Evolutionary conservation across 2,797 vertebrate genomes (phyloP).

Genomic region (Fratercula arctica): DNA sequence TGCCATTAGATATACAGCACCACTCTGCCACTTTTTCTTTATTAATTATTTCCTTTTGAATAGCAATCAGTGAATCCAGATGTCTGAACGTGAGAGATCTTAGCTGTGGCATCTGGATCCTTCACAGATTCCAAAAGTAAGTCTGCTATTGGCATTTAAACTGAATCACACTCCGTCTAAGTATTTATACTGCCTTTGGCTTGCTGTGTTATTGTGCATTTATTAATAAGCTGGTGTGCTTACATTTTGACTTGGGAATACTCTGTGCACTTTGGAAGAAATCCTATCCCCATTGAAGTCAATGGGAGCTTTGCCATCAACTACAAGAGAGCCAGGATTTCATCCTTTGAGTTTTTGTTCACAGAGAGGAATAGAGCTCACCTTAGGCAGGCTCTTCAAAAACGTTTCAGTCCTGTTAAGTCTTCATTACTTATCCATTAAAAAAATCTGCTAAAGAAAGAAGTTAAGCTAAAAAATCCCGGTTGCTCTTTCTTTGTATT

Average conservation of each 20-base stretch:
- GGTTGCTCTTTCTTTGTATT: background rate
- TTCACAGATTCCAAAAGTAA: constrained; percentile 52
- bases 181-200: constrained; percentile 58
- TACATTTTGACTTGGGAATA: constrained; percentile 53
- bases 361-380: background rate
- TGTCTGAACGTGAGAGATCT: constrained; percentile 44
- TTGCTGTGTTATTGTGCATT: constrained; percentile 44
- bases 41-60: constrained; percentile 70
- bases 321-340: constrained; percentile 1
- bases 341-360: background rate
- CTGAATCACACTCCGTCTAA: background rate
- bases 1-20: constrained; percentile 44
- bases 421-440: background rate
- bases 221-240: constrained; percentile 41
- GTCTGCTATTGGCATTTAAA: constrained; percentile 50
- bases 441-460: background rate
- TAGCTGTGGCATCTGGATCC: constrained; percentile 44
- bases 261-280: constrained; percentile 52
- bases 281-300: constrained; percentile 61
- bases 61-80: constrained; percentile 47
- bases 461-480: background rate
- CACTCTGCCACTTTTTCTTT: constrained; percentile 52
- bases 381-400: background rate
- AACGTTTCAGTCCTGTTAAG: background rate
- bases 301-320: constrained; percentile 55